phyloP scores from a whole-genome alignment of 2,888 invertebrate species.

The Muschampia plurimacula region DNA sequence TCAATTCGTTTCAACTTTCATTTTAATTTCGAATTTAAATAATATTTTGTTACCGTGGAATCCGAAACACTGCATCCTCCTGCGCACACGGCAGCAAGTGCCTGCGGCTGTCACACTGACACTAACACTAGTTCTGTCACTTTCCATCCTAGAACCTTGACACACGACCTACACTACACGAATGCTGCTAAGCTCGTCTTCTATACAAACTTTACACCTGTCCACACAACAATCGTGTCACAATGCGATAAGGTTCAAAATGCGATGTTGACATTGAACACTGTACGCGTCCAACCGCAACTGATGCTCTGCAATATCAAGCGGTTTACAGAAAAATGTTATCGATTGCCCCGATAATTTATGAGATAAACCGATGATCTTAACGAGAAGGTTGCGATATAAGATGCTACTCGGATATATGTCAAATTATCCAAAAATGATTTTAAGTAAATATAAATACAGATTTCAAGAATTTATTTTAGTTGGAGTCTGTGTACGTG shows the following conservation, averaged over 20 bases:
- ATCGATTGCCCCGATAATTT: slow-evolving; percentile 60
- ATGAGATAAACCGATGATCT: slow-evolving; percentile 66
- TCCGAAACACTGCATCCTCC: slow-evolving; percentile 82
- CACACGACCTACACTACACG: slow-evolving; percentile 51
- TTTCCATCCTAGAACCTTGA: slow-evolving; percentile 68
- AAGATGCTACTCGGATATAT: slow-evolving; percentile 2
- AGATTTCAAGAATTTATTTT: too few species aligned
- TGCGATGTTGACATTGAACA: slow-evolving; percentile 48
- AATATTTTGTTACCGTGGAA: slow-evolving; percentile 66
- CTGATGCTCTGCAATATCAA: slow-evolving; percentile 59
- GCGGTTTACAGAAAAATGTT: slow-evolving; percentile 59
- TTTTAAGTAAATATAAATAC: too few species aligned
- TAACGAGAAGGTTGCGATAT: slow-evolving; percentile 55
- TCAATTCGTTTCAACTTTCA: slow-evolving; percentile 10
- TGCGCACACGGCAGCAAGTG: slow-evolving; percentile 78
- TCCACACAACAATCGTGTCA: slow-evolving; percentile 12
- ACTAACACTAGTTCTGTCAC: slow-evolving; percentile 66
- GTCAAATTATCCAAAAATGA: too few species aligned
- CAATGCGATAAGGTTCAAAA: slow-evolving; percentile 52
- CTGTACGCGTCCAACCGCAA: slow-evolving; percentile 63
- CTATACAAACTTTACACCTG: slow-evolving; percentile 4
- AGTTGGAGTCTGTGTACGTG: fast-evolving
- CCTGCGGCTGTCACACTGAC: slow-evolving; percentile 65
- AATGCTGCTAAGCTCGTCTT: slow-evolving; percentile 43
- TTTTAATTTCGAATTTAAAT: neutral